Conservation (phyloP, 2,113 vertebrate species). For the Marcusenius ussheri region DNA sequence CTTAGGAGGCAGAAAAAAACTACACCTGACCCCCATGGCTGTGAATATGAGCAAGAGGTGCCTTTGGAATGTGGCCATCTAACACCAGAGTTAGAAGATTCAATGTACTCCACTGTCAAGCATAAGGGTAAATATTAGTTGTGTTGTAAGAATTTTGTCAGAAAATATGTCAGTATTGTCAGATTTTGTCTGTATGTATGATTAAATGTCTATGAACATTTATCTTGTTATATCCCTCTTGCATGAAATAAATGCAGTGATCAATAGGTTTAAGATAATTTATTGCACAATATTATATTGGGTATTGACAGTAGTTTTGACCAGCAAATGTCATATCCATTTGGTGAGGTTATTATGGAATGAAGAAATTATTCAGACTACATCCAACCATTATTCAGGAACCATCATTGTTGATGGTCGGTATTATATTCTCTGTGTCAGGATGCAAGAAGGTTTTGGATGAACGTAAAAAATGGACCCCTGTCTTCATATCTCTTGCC, state of each 20-base stretch:
- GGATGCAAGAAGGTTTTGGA: slow-evolving; percentile 31
- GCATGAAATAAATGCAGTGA: not conserved
- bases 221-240: not conserved
- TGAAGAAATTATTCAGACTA: not conserved
- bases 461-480: slow-evolving; percentile 37
- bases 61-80: slow-evolving; percentile 29
- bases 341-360: not conserved
- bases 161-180: not conserved
- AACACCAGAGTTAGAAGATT: slow-evolving; percentile 34
- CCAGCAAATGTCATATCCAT: not conserved
- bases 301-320: not conserved
- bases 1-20: slow-evolving; percentile 31
- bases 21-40: slow-evolving; percentile 17
- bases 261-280: not conserved
- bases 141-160: not conserved
- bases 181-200: not conserved
- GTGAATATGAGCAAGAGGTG: slow-evolving; percentile 51
- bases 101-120: slow-evolving; percentile 25
- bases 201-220: not conserved
- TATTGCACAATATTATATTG: not conserved
- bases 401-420: not conserved
- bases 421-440: slow-evolving; percentile 34
- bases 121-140: slow-evolving; percentile 37
- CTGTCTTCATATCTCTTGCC: slow-evolving; percentile 31
- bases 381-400: not conserved